Evolutionary conservation across 2,888 invertebrate species (phyloP), one percentile per base, ranked within the genome.

Genomic region (Spilosoma lubricipeda): DNA sequence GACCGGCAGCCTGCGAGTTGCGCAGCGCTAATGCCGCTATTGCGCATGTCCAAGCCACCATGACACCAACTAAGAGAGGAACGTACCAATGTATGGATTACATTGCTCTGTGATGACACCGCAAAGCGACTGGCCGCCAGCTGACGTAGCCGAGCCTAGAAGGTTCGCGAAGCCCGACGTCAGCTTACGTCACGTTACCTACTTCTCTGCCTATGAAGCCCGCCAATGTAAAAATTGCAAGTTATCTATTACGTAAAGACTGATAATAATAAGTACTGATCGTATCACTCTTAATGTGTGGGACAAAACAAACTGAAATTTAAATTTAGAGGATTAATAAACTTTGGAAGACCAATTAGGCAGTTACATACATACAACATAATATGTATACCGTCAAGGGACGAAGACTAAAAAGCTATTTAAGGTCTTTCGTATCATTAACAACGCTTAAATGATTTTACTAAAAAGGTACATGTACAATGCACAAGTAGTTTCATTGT

Each of bases 151-250:
- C 71, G 30, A 63, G 0, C 83, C 80, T 86, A 85, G 91, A 92
- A 92, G 83, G 87, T 91, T 93, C 91, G 89, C 87, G 87, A 88
- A 87, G 80, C 83, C 79, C 89, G 90, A 91, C 91, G 90, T 91
- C 89, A 90, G 70, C 72, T 89, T 86, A 90, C 92, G 88, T 91
- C 91, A 91, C 80, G 67, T 80, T 73, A 74, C 75, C 83, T 79
- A 84, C 82, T 81, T 77, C 76, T 75, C 80, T 75, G 78, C 83
- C 69, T 78, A 67, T 74, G 78, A 83, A 85, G 81, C 82, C 84
- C 79, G 45, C 76, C 79, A 77, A 72, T 63, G 77, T 76, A 82
- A 77, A 77, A 73, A 79, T n/a, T 67, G 67, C 70, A 68, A 59
- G 56, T 78, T 78, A 85, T 80, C 76, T 15, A 27, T 15, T 83